Percentiles rank a stretch among this genome's conserved stretches.
Evolutionary conservation across 2,888 invertebrate species (phyloP).

Genomic region (Lampropteryx suffumata): DNA sequence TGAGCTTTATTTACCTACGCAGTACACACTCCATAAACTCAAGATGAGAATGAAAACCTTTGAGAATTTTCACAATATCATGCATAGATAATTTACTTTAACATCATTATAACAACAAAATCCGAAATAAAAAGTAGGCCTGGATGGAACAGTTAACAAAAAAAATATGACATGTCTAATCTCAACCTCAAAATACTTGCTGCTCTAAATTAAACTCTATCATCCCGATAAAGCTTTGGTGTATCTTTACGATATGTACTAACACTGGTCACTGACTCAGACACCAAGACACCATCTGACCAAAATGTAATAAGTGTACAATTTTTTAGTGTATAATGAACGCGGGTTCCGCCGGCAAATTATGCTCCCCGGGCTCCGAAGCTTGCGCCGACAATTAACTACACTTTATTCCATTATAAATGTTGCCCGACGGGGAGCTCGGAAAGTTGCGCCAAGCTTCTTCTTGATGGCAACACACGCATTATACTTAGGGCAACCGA

Average conservation of each 20-base stretch:
- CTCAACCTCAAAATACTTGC: too few relatives aligned
- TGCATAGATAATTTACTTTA: too few relatives aligned
- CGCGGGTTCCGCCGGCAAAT: constrained; percentile 53
- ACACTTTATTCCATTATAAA: constrained; percentile 75
- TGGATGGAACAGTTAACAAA: too few relatives aligned
- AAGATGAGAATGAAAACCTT: too few relatives aligned
- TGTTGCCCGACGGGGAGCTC: constrained; percentile 63
- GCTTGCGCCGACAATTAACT: constrained; percentile 73
- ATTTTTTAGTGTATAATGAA: constrained; percentile 55
- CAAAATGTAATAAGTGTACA: constrained; percentile 58
- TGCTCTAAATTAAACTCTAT: too few relatives aligned
- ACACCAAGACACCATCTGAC: constrained; percentile 34
- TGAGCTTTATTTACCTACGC: constrained; percentile 37
- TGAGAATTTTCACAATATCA: background rate
- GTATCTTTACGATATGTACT: too few relatives aligned
- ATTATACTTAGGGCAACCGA: constrained; percentile 21
- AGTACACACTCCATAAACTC: too few relatives aligned
- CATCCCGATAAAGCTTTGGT: too few relatives aligned
- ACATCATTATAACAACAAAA: too few relatives aligned
- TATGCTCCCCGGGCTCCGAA: constrained; percentile 59
- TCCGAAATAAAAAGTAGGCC: too few relatives aligned
- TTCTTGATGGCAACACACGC: constrained; percentile 26
- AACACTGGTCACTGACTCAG: background rate
- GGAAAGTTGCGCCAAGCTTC: constrained; percentile 45
- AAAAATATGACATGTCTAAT: too few relatives aligned